Base-by-base conservation (phyloP, 2,888 invertebrate genomes). In the Cyclophora albipunctata region DNA sequence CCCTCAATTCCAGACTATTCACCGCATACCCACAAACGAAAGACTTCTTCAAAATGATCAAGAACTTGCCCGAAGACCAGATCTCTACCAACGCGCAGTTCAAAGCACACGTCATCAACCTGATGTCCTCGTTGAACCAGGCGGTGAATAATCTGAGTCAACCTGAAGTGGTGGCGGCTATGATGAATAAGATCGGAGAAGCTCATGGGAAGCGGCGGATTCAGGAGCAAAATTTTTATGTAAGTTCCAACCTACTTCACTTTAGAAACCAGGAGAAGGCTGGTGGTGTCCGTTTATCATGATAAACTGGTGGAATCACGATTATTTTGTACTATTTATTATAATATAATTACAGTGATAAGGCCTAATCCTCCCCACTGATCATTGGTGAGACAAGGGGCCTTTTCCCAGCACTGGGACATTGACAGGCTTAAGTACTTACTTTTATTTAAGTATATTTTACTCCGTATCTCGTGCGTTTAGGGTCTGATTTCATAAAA, bases 31-130 rank as follows among this genome's bases (percentile, higher is more conserved):
- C 88, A 40, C 75, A 84, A 34, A 74, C 80, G 34, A 86, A 75
- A 60, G 75, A 81, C 2, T 86, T 75, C 73, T 89, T 89, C 71
- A 81, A 64, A 59, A 81, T 84, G 75, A 64, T 89, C 4, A 73
- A 72, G 50, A 78, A 80, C 41, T 56, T 72, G 2, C 72, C 84
- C 0, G 81, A 81, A 47, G 80, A 81, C 6, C 75, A 87, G 42
- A 83, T 78, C 60, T 50, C 68, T 0, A 49, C 62, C n/a, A 87
- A 81, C 60, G 71, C 80, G 2, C 87, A 88, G 63, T 89, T 88
- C 66, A 86, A 84, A 48, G 88, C 86, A 0, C 89, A 89, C 66
- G 85, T 87, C 34, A 80, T 88, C 51, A 89, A 84, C 58, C 66
- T 89, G 47, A 88, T 89, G 84, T 74, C 78, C 2, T 62, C 88